Base-by-base conservation (phyloP, 2,888 invertebrate species). In the Drosophila pseudotalamancana region DNA sequence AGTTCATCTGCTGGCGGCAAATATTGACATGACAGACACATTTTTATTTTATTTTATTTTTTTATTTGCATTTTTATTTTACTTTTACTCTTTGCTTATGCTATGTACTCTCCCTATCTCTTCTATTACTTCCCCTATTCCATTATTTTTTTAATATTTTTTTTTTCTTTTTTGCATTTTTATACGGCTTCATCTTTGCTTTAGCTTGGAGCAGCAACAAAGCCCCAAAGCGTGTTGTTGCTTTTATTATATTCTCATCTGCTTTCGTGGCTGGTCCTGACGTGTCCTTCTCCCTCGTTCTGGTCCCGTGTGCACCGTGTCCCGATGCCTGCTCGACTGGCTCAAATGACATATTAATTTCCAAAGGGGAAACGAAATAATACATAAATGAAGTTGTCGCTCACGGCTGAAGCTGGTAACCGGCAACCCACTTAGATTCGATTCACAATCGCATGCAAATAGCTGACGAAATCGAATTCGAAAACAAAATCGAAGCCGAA, bases 11-110 rank as follows among this genome's bases (percentile, higher is more conserved):
- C 86, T 88, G 84, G 77, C 88, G 77, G 84, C 89, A 86, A 89
- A 88, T 89, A 87, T 87, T 89, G 89, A 85, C 86, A 88, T 83
- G 84, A 75, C 89, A 89, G 87, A 86, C 89, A 87, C 85, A 81
- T 81, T 89, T 84, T 83, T 84, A 84, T 81, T 87, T 84, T 84
- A 80, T 88, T 87, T 85, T 87, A 83, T 86, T 83, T 87, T 88
- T 87, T 85, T 87, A 83, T 86, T 83, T 87, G 86, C 81, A 87
- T 81, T 86, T 84, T 81, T 83, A 86, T 86, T 86, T 72, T 63
- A 57, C 82, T 82, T 73, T 67, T 69, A 57, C 82, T 82, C 76
- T 67, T 69, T 72, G 63, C 72, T 63, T 51, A 55, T 65, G 65
- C 46, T 27, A 40, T 57, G 37, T 49, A 32, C 54, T 2, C 16